Evolutionary conservation across 2,797 vertebrate genomes (phyloP).

Genomic region (Tadarida brasiliensis): DNA sequence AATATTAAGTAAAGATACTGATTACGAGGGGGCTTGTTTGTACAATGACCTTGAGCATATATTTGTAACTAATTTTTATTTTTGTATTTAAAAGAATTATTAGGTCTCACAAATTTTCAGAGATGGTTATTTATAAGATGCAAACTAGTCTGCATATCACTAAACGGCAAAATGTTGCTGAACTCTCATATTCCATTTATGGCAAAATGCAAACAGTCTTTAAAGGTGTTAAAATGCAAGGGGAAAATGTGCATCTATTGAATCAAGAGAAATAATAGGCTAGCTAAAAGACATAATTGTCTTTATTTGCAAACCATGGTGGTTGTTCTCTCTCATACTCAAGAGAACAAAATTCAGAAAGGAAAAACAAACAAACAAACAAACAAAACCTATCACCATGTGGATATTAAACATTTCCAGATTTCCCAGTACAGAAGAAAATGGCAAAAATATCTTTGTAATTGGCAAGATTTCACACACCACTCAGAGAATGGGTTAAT

Average conservation of each 20-base stretch:
- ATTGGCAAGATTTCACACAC: not conserved
- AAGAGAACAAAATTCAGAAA: slow-evolving; percentile 38
- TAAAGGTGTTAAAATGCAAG: not conserved
- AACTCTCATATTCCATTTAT: not conserved
- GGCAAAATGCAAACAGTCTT: not conserved
- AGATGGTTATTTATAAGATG: not conserved
- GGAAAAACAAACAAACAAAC: not conserved
- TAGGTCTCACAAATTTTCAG: not conserved
- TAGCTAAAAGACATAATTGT: not conserved
- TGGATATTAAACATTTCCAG: not conserved
- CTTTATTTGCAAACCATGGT: not conserved
- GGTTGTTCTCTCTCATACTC: not conserved
- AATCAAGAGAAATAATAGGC: not conserved
- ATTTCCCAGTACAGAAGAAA: not conserved
- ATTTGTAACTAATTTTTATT: slow-evolving; percentile 22
- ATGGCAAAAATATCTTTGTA: not conserved
- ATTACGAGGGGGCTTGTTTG: not conserved
- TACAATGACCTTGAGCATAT: not conserved
- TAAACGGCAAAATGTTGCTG: not conserved
- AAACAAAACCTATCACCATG: not conserved
- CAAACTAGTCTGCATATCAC: not conserved
- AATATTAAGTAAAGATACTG: not conserved
- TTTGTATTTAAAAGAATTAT: not conserved
- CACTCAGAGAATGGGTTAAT: not conserved
- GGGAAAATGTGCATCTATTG: not conserved